phyloP scores from a whole-genome alignment of 2,113 vertebrate species.

The Dissostichus mawsoni region DNA sequence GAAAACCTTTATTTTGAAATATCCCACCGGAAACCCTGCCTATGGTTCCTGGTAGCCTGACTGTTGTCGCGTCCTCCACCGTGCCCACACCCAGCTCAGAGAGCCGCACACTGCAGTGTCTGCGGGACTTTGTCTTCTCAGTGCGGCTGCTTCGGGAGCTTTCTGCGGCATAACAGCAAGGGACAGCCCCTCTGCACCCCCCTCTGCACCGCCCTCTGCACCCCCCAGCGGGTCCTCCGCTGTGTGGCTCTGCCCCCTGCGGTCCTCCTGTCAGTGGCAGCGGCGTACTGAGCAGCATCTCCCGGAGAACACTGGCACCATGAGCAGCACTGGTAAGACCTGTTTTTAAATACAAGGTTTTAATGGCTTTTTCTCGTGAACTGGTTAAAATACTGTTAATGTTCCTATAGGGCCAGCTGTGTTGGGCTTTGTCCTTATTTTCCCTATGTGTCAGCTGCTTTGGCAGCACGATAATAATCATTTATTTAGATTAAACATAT shows the following conservation, averaged over 20 bases:
- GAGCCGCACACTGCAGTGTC: slow-evolving; percentile 55
- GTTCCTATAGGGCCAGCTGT: not conserved
- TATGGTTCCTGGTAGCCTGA: rapidly evolving
- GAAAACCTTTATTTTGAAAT: slow-evolving; percentile 51
- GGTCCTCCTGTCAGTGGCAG: slow-evolving; percentile 64
- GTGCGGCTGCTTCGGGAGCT: slow-evolving; percentile 17
- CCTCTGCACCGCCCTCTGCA: slow-evolving; percentile 6
- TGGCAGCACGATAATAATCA: not conserved
- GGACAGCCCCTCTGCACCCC: not conserved
- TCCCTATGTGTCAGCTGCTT: not conserved
- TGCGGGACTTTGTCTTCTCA: slow-evolving; percentile 52
- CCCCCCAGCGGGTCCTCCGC: not conserved
- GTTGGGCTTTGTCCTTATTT: not conserved
- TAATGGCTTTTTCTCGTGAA: not conserved
- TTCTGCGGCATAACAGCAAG: slow-evolving; percentile 30
- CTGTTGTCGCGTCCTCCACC: not conserved
- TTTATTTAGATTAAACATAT: not conserved
- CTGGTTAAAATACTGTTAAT: not conserved
- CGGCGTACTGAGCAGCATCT: slow-evolving; percentile 65
- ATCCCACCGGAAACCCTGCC: not conserved
- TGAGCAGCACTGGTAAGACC: slow-evolving; percentile 78
- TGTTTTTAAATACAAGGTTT: not conserved
- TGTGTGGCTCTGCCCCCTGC: slow-evolving; percentile 11
- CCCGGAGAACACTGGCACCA: slow-evolving; percentile 56
- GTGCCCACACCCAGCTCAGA: slow-evolving; percentile 71